phyloP scores from a whole-genome alignment of 2,113 vertebrate species.

The Pseudorasbora parva region DNA sequence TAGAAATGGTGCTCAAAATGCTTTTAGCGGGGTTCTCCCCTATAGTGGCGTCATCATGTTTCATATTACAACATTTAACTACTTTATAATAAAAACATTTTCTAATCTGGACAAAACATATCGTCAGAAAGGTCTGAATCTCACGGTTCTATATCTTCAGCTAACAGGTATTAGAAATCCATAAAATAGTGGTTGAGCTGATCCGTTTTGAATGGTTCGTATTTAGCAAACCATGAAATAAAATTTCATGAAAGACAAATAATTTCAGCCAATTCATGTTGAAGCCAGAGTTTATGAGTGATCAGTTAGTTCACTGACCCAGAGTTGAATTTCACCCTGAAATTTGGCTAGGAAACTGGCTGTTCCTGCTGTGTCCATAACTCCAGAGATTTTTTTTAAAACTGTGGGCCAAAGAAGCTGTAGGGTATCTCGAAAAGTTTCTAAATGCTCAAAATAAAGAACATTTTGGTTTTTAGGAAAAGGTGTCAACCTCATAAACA shows the following conservation, averaged over 20 bases:
- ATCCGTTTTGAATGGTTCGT: neutral
- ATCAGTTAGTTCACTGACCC: conserved; percentile 45
- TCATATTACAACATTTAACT: no score
- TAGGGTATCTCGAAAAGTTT: neutral
- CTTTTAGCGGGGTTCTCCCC: no score
- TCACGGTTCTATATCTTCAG: no score
- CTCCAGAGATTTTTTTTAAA: conserved; percentile 53
- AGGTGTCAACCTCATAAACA: neutral
- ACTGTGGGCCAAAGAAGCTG: conserved; percentile 26
- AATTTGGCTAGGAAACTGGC: conserved; percentile 44
- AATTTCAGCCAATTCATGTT: neutral
- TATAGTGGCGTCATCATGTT: no score
- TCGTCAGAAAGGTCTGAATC: no score
- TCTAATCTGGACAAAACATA: no score
- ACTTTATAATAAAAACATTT: no score
- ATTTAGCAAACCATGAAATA: neutral
- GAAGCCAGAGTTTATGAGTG: conserved; percentile 42
- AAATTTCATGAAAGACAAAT: neutral
- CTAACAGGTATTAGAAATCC: neutral
- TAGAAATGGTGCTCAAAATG: no score
- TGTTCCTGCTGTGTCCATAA: conserved; percentile 46
- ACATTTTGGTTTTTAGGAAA: neutral
- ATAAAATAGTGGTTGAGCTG: neutral
- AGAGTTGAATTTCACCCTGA: conserved; percentile 46
- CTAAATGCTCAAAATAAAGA: neutral